Conservation (phyloP, 1,140 invertebrate species). For the Drosophila sproati region DNA sequence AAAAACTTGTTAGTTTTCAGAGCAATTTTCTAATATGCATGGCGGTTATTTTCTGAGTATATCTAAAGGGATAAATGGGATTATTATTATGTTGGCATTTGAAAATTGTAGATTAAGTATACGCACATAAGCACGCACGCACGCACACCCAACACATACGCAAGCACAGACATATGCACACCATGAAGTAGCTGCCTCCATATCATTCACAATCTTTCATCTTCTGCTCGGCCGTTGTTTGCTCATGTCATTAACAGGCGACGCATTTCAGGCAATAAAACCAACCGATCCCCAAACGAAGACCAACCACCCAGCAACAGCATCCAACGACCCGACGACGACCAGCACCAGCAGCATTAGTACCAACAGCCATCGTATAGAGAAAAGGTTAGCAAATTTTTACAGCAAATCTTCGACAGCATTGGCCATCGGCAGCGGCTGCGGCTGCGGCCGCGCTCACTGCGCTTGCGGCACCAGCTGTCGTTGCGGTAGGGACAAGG, state of each 20-base stretch:
- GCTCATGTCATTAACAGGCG: slow-evolving; percentile 81
- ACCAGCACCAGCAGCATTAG: slow-evolving; percentile 8
- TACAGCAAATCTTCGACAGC: slow-evolving; percentile 12
- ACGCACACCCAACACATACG: background rate
- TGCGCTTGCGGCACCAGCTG: slow-evolving; percentile 58
- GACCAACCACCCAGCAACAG: background rate
- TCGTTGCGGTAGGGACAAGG: slow-evolving; percentile 28
- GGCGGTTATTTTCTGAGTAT: too few species aligned
- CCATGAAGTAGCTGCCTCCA: slow-evolving; percentile 45
- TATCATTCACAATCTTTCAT: slow-evolving; percentile 60
- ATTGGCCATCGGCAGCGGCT: slow-evolving; percentile 20
- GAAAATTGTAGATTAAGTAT: too few species aligned
- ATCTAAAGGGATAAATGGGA: too few species aligned
- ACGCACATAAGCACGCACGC: background rate
- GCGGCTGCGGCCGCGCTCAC: slow-evolving; percentile 48
- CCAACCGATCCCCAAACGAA: slow-evolving; percentile 12
- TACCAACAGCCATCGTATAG: slow-evolving; percentile 44
- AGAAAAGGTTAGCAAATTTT: slow-evolving; percentile 77
- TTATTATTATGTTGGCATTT: too few species aligned
- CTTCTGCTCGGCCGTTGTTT: slow-evolving; percentile 50
- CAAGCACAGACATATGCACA: background rate
- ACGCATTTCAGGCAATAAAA: slow-evolving; percentile 83
- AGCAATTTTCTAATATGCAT: too few species aligned
- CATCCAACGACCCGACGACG: slow-evolving; percentile 21
- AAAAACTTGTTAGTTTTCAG: too few species aligned